These are phyloP conservation scores for Gari tellinella DNA, from an alignment of 2,888 invertebrate genomes.

Conservation along the genomic window DNA sequence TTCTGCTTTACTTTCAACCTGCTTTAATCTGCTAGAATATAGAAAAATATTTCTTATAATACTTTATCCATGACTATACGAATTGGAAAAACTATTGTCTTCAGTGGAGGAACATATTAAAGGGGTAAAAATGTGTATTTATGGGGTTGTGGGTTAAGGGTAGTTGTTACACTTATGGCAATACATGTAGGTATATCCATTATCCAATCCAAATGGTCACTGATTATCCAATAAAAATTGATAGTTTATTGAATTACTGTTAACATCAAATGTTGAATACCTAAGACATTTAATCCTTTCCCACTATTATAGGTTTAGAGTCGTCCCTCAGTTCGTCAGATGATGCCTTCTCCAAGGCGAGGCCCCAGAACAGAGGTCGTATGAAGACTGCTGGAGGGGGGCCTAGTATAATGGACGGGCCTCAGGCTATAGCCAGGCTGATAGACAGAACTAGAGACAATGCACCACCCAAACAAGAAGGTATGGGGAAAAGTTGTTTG, in stretches of 20 bases:
- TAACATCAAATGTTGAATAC: neutral
- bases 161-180: too few relatives aligned
- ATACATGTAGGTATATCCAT: too few relatives aligned
- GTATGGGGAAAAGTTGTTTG: constrained; percentile 5
- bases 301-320: constrained; percentile 59
- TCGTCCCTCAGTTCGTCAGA: constrained; percentile 80
- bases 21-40: too few relatives aligned
- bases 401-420: constrained; percentile 82
- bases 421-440: constrained; percentile 80
- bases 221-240: neutral
- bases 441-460: constrained; percentile 71
- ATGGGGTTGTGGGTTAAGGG: too few relatives aligned
- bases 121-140: too few relatives aligned
- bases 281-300: too few relatives aligned
- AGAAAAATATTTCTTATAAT: too few relatives aligned
- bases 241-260: neutral
- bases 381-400: constrained; percentile 60
- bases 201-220: too few relatives aligned
- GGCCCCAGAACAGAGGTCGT: constrained; percentile 22
- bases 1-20: too few relatives aligned
- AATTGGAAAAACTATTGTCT: too few relatives aligned
- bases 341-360: constrained; percentile 65
- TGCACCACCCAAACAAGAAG: constrained; percentile 24
- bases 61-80: too few relatives aligned
- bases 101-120: too few relatives aligned